These are phyloP conservation scores for Endomychus coccineus DNA, from an alignment of 2,888 invertebrate genomes.

Conservation along the genomic window DNA sequence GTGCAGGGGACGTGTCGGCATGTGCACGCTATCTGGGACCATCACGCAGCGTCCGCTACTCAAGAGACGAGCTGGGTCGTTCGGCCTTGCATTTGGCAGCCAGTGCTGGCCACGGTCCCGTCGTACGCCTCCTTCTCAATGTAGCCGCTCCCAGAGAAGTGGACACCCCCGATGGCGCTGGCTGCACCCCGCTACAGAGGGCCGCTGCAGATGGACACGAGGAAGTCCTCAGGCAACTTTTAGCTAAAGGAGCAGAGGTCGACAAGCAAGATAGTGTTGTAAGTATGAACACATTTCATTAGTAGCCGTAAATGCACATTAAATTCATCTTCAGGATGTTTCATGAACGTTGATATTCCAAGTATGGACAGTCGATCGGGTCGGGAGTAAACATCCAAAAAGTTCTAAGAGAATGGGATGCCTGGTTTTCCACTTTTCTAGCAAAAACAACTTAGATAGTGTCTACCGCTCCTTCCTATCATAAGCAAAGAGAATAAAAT, in stretches of 20 bases:
- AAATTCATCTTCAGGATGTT: no score
- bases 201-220: constrained; percentile 79
- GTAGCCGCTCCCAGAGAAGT: constrained; percentile 45
- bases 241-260: constrained; percentile 59
- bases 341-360: no score
- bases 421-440: no score
- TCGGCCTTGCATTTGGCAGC: constrained; percentile 42
- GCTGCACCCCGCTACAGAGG: constrained; percentile 68
- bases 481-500: no score
- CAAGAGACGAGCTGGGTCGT: constrained; percentile 39
- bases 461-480: no score
- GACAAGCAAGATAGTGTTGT: constrained; percentile 71
- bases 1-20: constrained; percentile 38
- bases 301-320: no score
- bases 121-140: constrained; percentile 38
- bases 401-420: no score
- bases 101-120: constrained; percentile 37
- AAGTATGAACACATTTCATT: constrained; percentile 39
- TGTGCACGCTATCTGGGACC: constrained; percentile 36
- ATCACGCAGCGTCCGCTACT: constrained; percentile 38
- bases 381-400: no score
- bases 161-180: constrained; percentile 50
- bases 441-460: no score
- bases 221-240: constrained; percentile 62
- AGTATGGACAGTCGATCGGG: no score